A percentile compares a stretch with the other conserved stretches of the same genome.
Conservation (phyloP, 2,113 vertebrate species). For the Grus americana region DNA sequence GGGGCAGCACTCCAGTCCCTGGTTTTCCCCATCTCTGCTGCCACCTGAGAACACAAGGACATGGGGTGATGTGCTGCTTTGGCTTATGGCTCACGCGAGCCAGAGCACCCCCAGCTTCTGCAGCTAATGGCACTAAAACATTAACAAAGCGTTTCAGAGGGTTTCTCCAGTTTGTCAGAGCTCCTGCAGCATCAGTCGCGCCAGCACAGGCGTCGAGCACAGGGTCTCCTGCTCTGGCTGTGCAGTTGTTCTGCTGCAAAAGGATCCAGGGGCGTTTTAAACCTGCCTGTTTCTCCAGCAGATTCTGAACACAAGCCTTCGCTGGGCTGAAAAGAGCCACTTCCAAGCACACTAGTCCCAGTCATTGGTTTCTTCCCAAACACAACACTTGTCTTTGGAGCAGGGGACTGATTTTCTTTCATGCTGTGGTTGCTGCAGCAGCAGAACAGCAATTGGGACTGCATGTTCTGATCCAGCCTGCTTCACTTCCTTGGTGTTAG, state of each 20-base stretch:
- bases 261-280: neutral
- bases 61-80: neutral
- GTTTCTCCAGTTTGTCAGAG: neutral
- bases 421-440: neutral
- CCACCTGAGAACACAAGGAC: neutral
- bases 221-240: neutral
- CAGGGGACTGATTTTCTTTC: neutral
- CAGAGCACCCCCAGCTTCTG: neutral
- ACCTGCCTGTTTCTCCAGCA: neutral
- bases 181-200: neutral
- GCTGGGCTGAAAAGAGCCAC: neutral
- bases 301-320: neutral
- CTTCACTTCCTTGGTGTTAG: neutral
- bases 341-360: neutral
- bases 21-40: neutral
- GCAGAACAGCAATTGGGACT: neutral
- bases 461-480: neutral
- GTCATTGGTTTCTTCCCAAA: neutral
- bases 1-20: neutral
- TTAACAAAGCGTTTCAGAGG: neutral
- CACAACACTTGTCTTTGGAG: accelerated
- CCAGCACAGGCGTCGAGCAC: accelerated
- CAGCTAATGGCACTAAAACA: neutral
- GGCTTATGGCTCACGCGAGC: neutral
- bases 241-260: neutral